Evolutionary conservation across 2,888 invertebrate species (phyloP).

Genomic region (Spisula subtruncata): DNA sequence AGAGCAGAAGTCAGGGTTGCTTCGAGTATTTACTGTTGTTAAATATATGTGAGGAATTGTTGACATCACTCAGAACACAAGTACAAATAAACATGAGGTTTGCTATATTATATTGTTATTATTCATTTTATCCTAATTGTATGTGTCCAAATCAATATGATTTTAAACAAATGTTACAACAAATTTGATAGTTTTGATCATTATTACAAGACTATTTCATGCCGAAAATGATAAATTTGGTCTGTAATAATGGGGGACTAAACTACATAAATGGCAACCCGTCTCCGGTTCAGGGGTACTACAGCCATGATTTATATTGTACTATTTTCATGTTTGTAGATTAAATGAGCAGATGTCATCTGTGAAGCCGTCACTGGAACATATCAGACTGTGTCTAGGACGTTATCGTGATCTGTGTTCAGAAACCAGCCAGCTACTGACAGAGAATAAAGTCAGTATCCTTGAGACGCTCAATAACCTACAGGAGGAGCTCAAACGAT

Average conservation of each 20-base stretch:
- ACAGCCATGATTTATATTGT: too few relatives aligned
- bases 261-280: too few relatives aligned
- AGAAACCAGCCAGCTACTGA: conserved; percentile 55
- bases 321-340: conserved; percentile 9
- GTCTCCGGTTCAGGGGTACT: too few relatives aligned
- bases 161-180: too few relatives aligned
- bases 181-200: too few relatives aligned
- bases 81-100: conserved; percentile 34
- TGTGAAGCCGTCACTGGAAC: conserved; percentile 39
- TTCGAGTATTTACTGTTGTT: conserved; percentile 71
- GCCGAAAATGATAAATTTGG: too few relatives aligned
- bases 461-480: conserved; percentile 58
- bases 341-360: conserved; percentile 41
- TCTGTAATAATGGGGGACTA: too few relatives aligned
- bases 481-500: conserved; percentile 61
- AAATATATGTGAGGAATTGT: conserved; percentile 66
- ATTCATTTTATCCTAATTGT: too few relatives aligned
- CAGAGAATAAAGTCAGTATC: conserved; percentile 58
- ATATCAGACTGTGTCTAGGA: conserved; percentile 32
- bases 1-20: conserved; percentile 62
- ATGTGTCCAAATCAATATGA: too few relatives aligned
- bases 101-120: background rate
- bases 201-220: too few relatives aligned
- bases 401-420: conserved; percentile 51
- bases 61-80: conserved; percentile 35